Percentiles rank a stretch among this genome's conserved stretches.
phyloP scores from a whole-genome alignment of 2,888 invertebrate species.

The Galerucella calmariensis region DNA sequence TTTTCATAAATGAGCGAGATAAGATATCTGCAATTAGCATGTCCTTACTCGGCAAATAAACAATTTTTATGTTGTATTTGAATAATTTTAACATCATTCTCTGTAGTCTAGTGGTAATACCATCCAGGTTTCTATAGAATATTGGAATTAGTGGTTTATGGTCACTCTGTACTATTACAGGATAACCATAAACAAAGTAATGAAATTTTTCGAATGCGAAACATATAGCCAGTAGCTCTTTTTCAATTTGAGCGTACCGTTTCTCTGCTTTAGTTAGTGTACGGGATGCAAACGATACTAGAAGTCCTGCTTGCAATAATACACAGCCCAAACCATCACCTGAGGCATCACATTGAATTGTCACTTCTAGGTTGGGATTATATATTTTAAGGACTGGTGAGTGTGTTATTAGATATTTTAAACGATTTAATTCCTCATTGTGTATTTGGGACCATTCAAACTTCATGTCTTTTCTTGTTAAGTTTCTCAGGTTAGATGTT shows the following conservation, averaged over 20 bases:
- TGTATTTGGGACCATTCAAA: slow-evolving; percentile 24
- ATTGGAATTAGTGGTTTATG: slow-evolving; percentile 17
- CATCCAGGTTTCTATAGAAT: slow-evolving; percentile 18
- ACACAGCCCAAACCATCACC: slow-evolving; percentile 39
- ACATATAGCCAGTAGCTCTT: slow-evolving; percentile 3
- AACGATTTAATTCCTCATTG: slow-evolving; percentile 17
- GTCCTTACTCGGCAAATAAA: slow-evolving; percentile 16
- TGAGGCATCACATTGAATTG: slow-evolving; percentile 40
- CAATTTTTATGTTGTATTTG: slow-evolving; percentile 18
- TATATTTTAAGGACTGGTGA: slow-evolving; percentile 4
- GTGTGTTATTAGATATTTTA: slow-evolving; percentile 15
- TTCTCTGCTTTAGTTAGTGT: slow-evolving; percentile 39
- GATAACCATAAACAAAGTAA: slow-evolving; percentile 15
- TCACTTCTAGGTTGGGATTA: slow-evolving; percentile 16
- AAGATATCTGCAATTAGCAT: slow-evolving; percentile 24
- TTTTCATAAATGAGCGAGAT: background rate
- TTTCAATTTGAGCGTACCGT: slow-evolving; percentile 26
- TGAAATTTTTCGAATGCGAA: slow-evolving; percentile 16
- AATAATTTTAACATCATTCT: slow-evolving; percentile 14
- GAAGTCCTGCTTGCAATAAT: slow-evolving; percentile 37
- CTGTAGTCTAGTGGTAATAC: slow-evolving; percentile 8
- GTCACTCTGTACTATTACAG: slow-evolving; percentile 2
- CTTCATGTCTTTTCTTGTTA: slow-evolving; percentile 31
- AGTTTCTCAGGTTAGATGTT: too few relatives aligned
- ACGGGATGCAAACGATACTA: slow-evolving; percentile 43